Evolutionary conservation across 1,140 invertebrate genomes (phyloP), one percentile per base, ranked within the genome.

Genomic region (Cotesia glomerata): DNA sequence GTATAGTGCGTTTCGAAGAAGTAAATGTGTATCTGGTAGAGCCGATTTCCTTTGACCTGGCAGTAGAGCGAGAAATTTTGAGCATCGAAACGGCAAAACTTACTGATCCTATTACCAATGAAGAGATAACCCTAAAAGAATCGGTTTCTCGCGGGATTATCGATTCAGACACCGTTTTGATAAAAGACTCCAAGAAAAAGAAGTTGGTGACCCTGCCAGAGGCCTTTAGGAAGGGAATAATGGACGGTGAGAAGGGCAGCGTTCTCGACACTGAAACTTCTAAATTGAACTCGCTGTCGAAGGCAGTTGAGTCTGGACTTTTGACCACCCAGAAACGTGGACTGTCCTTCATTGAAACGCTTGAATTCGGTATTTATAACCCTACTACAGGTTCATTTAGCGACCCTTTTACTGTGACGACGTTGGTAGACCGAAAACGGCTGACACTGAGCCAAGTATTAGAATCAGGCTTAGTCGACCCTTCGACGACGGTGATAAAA

Each of bases 191-290:
- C 73, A 90, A 92, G 75, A 95, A 94, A 80, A 92, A 92, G 78
- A 92, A 93, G 79, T 85, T 97, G 69, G 89, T 96, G 7, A 95
- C 94, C 79, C 88, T 98, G 68, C 91, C 92, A 26, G 95, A 97
- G 82, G 95, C 94, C 13, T 95, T 95, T 86, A 90, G 93, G 54
- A 93, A 93, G 82, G 95, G 95, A 18, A 86, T 97, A 13, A 93
- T 97, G 87, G 95, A 98, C 84, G 90, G 93, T 14, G 94, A 95
- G 66, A 95, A 95, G 75, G 92, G 92, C 74, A 94, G 93, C 81
- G 93, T 95, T 35, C 83, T 97, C 62, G 94, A 96, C 78, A 94
- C 92, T 5, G 90, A 90, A 59, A 95, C 92, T 26, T 95, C 94
- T 39, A 93, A 94, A 81, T 86, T 96, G n/a, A 90, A 94, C 74